phyloP scores from a whole-genome alignment of 2,888 invertebrate genomes.

The Drosophila gaucha region DNA sequence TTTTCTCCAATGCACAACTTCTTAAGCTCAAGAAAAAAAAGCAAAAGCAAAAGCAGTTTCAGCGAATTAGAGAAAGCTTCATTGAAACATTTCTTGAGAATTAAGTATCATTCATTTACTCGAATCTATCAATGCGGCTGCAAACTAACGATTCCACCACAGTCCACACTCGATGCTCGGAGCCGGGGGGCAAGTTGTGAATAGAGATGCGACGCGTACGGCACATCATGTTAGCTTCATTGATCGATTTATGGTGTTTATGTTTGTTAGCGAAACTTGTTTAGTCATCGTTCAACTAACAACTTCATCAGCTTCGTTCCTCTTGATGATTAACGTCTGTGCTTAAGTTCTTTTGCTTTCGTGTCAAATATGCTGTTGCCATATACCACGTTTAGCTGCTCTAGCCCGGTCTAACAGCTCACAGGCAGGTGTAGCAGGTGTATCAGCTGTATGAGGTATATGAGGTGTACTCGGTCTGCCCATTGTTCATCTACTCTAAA shows the following conservation, averaged over 20 bases:
- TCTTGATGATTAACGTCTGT: conserved; percentile 22
- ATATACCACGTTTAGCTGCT: conserved; percentile 37
- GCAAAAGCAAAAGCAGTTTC: conserved; percentile 5
- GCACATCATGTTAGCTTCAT: conserved; percentile 31
- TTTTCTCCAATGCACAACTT: conserved; percentile 35
- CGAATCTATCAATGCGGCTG: conserved; percentile 23
- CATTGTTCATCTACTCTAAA: conserved; percentile 19
- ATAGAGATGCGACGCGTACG: no score
- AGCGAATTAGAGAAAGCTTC: conserved; percentile 38
- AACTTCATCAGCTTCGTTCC: conserved; percentile 20
- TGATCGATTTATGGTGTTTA: conserved; percentile 39
- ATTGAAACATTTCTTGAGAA: conserved; percentile 24
- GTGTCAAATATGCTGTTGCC: conserved; percentile 12
- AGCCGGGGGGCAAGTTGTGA: neutral
- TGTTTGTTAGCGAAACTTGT: conserved; percentile 42
- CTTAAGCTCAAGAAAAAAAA: conserved; percentile 7
- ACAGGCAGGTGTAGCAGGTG: conserved; percentile 1
- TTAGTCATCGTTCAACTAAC: conserved; percentile 36
- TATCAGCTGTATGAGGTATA: no score
- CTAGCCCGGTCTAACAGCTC: conserved; percentile 15
- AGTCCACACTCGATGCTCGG: no score
- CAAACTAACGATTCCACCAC: no score
- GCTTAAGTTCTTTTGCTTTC: conserved; percentile 27
- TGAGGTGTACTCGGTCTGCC: conserved; percentile 1
- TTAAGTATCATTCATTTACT: conserved; percentile 30